phyloP scores from a whole-genome alignment of 2,888 invertebrate genomes.

The Poecilobothrus nobilitatus region DNA sequence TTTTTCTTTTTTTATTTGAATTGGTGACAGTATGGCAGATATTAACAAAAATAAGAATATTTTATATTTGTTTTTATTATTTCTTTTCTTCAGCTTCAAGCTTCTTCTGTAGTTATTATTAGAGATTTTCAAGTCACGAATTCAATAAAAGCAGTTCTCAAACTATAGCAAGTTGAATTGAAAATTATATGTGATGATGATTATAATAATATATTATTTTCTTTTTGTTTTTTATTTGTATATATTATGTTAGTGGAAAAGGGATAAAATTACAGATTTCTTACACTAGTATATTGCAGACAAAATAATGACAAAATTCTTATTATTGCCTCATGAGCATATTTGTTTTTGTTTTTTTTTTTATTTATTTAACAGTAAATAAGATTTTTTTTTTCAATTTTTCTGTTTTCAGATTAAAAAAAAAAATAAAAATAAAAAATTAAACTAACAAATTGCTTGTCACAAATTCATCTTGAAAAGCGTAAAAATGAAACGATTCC shows the following conservation, averaged over 20 bases:
- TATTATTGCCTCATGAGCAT: not conserved
- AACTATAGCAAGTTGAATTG: not conserved
- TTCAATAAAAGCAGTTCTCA: not conserved
- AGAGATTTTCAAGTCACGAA: constrained; percentile 4
- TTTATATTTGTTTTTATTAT: too few relatives aligned
- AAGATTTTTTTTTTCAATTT: not conserved
- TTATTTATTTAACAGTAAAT: not conserved
- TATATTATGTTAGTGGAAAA: not conserved
- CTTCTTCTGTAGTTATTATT: not conserved
- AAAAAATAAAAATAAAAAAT: not conserved
- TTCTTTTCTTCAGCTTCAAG: not conserved
- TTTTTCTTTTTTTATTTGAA: not conserved
- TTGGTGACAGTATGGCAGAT: constrained; percentile 4
- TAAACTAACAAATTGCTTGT: not conserved
- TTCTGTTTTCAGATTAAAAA: not conserved
- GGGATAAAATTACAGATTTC: not conserved
- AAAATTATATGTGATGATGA: not conserved
- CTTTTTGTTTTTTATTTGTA: too few relatives aligned
- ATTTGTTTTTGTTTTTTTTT: not conserved
- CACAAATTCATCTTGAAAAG: not conserved
- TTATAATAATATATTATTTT: not conserved
- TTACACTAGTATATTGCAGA: not conserved
- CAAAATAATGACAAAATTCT: not conserved
- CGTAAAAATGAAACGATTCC: too few relatives aligned
- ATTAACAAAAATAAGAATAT: not conserved